Evolutionary conservation across 1,140 invertebrate genomes (phyloP).

Genomic region (Helicoverpa zea): DNA sequence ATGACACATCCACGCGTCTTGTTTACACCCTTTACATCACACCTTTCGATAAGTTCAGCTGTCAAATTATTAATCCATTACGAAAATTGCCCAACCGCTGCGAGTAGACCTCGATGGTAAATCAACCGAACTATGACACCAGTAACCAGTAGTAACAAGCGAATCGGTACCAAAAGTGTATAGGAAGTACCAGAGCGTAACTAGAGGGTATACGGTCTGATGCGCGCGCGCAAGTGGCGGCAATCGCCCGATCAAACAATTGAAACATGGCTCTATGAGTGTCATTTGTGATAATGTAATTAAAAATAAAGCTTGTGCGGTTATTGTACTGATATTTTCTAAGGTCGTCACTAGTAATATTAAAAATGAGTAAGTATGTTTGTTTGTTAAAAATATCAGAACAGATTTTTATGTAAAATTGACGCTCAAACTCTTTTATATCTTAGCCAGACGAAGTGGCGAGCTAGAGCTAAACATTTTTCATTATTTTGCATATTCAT

Average conservation of each 20-base stretch:
- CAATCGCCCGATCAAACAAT: background rate
- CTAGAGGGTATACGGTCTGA: conserved; percentile 67
- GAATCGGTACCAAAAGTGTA: conserved; percentile 44
- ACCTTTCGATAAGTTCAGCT: conserved; percentile 17
- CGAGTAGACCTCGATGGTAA: background rate
- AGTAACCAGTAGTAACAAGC: conserved; percentile 26
- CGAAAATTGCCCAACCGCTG: conserved; percentile 12
- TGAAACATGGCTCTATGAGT: conserved; percentile 19
- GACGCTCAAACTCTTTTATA: too few species aligned
- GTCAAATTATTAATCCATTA: conserved; percentile 19
- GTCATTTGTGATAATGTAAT: conserved; percentile 40
- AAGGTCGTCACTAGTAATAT: background rate
- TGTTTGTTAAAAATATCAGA: too few species aligned
- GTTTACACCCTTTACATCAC: conserved; percentile 3
- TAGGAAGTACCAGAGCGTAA: conserved; percentile 62
- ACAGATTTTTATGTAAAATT: too few species aligned
- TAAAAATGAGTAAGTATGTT: background rate
- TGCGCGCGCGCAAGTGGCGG: conserved; percentile 52
- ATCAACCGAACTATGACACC: conserved; percentile 24
- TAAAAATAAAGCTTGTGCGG: background rate
- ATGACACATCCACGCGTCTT: background rate
- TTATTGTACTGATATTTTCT: background rate
- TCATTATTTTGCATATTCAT: too few species aligned
- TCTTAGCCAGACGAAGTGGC: too few species aligned
- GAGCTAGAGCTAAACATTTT: too few species aligned